Conservation (phyloP, 2,113 vertebrate species). For the Oncorhynchus masou region DNA sequence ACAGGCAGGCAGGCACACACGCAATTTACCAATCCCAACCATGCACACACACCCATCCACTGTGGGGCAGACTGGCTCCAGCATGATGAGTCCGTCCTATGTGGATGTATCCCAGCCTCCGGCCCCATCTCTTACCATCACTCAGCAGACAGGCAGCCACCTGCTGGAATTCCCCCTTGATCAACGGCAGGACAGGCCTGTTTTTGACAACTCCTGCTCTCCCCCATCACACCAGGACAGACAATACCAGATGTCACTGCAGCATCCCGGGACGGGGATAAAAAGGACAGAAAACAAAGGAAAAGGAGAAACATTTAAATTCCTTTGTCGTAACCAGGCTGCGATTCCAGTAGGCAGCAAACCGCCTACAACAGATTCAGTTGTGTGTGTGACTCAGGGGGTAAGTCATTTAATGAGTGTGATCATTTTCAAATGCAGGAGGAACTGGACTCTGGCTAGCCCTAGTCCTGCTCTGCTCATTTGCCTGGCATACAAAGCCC, state of each 20-base stretch:
- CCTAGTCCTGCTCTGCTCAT: slow-evolving; percentile 25
- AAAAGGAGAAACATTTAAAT: slow-evolving; percentile 17
- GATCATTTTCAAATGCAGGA: slow-evolving; percentile 44
- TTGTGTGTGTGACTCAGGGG: slow-evolving; percentile 46
- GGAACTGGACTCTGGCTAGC: slow-evolving; percentile 41
- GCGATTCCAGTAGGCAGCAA: slow-evolving; percentile 17
- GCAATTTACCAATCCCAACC: no score
- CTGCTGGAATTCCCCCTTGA: slow-evolving; percentile 61
- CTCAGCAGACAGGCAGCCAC: slow-evolving; percentile 51
- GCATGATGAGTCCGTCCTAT: slow-evolving; percentile 4
- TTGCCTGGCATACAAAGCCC: slow-evolving; percentile 39
- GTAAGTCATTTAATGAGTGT: slow-evolving; percentile 61
- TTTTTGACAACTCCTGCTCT: slow-evolving; percentile 39
- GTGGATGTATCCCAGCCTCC: slow-evolving; percentile 28
- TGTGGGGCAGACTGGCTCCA: no score
- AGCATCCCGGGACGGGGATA: slow-evolving; percentile 27
- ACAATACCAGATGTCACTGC: slow-evolving; percentile 47
- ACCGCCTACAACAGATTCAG: slow-evolving; percentile 11
- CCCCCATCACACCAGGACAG: slow-evolving; percentile 23
- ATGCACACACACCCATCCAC: no score
- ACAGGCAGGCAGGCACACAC: no score
- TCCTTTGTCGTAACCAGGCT: neutral
- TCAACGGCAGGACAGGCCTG: slow-evolving; percentile 47
- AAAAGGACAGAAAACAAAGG: slow-evolving; percentile 3
- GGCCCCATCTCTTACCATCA: slow-evolving; percentile 20